A percentile compares a stretch with the other conserved stretches of the same genome.
Evolutionary conservation across 2,113 vertebrate species (phyloP).

Genomic region (Sitta europaea): DNA sequence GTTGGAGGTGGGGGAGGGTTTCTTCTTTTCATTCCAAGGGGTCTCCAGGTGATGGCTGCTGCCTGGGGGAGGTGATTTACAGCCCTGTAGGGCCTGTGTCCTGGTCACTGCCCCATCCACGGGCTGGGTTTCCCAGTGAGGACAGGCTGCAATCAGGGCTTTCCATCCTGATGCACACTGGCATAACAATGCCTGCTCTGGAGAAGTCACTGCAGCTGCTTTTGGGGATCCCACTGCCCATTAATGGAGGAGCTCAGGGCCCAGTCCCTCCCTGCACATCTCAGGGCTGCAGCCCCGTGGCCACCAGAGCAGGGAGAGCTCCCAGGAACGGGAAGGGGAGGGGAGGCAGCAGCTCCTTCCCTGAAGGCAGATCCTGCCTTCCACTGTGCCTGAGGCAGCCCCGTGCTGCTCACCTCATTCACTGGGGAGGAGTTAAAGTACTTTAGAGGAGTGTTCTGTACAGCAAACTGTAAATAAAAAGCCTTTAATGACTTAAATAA

Average conservation of each 20-base stretch:
- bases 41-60: not conserved
- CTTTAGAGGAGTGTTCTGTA: not conserved
- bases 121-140: not conserved
- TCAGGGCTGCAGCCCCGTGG: not conserved
- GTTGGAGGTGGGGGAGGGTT: not conserved
- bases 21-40: not conserved
- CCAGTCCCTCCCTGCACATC: not conserved
- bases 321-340: not conserved
- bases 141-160: not conserved
- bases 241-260: not conserved
- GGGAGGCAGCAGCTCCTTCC: not conserved
- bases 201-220: not conserved
- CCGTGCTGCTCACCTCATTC: not conserved
- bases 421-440: not conserved
- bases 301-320: not conserved
- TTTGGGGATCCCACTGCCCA: not conserved
- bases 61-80: not conserved
- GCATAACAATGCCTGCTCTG: not conserved
- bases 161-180: accelerated
- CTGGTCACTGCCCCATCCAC: not conserved
- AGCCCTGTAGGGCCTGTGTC: not conserved
- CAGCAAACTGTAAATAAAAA: not conserved
- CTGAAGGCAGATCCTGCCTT: not conserved
- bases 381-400: accelerated
- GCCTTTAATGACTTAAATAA: constrained; percentile 3